Base-by-base conservation (phyloP, 2,888 invertebrate genomes). In the Chrysina gloriosa region DNA sequence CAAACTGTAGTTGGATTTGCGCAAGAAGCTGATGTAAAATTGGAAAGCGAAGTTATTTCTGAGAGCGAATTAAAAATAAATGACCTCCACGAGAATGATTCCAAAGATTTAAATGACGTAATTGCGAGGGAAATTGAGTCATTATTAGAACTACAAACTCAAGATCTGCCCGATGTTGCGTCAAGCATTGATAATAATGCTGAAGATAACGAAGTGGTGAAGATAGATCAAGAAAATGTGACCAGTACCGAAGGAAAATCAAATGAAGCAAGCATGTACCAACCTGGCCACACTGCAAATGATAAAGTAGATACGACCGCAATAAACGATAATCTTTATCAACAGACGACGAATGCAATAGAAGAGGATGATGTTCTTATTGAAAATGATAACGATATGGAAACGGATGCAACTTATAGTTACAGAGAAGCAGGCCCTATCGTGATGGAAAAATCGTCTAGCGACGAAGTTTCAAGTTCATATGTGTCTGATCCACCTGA, bases 381-480 rank as follows among this genome's bases (percentile, higher is more conserved):
- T 7, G 27, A 61, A 25, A 14, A 61, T 42, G 42, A 39, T 23
- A 29, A 27, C 27, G 42, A 42, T 42, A 42, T 63, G 29, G 36
- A 45, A 4, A 34, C 66, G 45, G 42, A 58, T 19, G 29, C n/a
- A 23, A 63, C 65, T 52, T 27, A 42, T 27, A 48, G 45, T 21
- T 39, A 29, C 31, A 31, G 50, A 9, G 68, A 68, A 54, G 21
- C 36, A 25, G 42, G 50, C 50, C 21, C n/a, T 6, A 7, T 5
- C n/a, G 42, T 14, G 9, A n/a, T 31, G 9, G 21, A 9, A 11
- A 29, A 36, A 45, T 47, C 67, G 42, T 25, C 42, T 31, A 34
- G 29, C 56, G 34, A n/a, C 4, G 70, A 69, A 64, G 63, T 65
- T 34, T 45, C 61, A 7, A 52, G 52, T 42, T 50, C 64, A 23